Evolutionary conservation across 2,888 invertebrate genomes (phyloP).

Genomic region (Pterostichus niger): DNA sequence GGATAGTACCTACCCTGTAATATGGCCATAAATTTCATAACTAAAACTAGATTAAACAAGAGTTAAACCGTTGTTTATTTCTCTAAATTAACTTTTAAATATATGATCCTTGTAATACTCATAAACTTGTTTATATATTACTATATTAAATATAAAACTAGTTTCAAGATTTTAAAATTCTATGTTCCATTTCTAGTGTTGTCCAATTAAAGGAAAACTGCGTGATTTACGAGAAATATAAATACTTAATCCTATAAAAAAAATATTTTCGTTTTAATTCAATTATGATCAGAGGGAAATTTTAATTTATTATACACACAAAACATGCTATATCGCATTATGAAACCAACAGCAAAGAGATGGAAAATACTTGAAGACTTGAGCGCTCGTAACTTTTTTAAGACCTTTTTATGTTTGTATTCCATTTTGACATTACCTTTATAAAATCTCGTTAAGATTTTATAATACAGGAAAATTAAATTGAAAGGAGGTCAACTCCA

Average conservation of each 20-base stretch:
- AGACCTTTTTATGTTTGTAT: conserved; percentile 57
- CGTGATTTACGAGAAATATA: conserved; percentile 9
- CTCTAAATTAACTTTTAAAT: no score
- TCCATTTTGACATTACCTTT: conserved; percentile 56
- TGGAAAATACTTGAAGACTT: conserved; percentile 30
- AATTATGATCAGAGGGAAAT: conserved; percentile 35
- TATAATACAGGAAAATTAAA: conserved; percentile 40
- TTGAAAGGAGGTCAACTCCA: conserved; percentile 40
- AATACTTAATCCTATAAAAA: background rate
- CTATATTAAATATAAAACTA: no score
- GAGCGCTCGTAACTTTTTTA: conserved; percentile 58
- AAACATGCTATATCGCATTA: conserved; percentile 46
- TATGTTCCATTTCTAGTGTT: no score
- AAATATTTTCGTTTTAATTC: conserved; percentile 6
- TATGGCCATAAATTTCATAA: no score
- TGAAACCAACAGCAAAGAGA: conserved; percentile 40
- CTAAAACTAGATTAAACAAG: no score
- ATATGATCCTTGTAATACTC: no score
- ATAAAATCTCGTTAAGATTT: conserved; percentile 53
- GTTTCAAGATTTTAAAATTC: no score
- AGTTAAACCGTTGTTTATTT: no score
- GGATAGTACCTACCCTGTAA: no score
- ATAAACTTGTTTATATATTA: no score
- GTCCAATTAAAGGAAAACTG: background rate
- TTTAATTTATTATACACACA: conserved; percentile 51